These are phyloP conservation scores for Petrocephalus microphthalmus DNA, from an alignment of 2,113 vertebrate genomes.

Conservation along the genomic window DNA sequence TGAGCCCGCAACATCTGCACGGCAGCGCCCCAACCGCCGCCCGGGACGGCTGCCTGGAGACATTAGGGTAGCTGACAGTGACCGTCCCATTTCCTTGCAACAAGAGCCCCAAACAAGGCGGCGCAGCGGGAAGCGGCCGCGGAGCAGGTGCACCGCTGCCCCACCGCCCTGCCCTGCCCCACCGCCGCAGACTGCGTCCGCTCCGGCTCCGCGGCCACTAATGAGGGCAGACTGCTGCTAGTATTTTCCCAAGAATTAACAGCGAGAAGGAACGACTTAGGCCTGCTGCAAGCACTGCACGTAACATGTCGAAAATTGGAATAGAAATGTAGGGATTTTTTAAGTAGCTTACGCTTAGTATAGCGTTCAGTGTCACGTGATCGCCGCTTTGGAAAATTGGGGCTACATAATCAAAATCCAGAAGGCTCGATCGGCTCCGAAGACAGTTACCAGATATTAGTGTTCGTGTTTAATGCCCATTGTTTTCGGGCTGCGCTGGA, in stretches of 20 bases:
- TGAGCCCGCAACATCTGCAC: conserved; percentile 1
- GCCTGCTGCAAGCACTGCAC: background rate
- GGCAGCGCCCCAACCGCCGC: background rate
- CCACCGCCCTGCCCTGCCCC: background rate
- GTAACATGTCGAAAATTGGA: background rate
- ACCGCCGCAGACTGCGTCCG: background rate
- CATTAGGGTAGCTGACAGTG: conserved; percentile 42
- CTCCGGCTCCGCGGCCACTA: background rate
- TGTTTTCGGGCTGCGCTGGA: conserved; percentile 5
- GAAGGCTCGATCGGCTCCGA: background rate
- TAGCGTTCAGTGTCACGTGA: background rate
- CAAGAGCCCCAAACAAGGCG: conserved; percentile 47
- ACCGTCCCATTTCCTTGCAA: conserved; percentile 40
- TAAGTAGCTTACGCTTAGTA: background rate
- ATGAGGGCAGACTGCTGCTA: background rate
- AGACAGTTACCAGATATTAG: background rate
- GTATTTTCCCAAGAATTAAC: background rate
- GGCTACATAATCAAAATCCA: background rate
- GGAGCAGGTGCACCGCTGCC: conserved; percentile 52
- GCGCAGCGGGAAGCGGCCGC: conserved; percentile 51
- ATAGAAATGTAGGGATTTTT: background rate
- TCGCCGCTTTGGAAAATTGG: background rate
- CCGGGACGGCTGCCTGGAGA: background rate
- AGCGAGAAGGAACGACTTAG: background rate
- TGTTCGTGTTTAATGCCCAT: conserved; percentile 1